phyloP scores from a whole-genome alignment of 2,797 vertebrate genomes.

The Etheostoma perlongum region DNA sequence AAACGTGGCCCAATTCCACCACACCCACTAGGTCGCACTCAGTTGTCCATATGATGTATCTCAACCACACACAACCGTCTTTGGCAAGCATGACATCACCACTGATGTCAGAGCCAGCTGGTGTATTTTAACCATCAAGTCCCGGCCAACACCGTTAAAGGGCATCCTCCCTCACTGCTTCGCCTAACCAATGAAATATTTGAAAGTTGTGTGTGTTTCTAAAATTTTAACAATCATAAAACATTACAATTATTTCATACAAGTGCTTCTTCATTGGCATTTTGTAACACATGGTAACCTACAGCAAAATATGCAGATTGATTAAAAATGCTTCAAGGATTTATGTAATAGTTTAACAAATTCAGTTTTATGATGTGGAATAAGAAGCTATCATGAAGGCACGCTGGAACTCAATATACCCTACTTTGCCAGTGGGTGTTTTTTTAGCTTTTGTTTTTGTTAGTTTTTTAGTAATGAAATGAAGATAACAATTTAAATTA shows the following conservation, averaged over 20 bases:
- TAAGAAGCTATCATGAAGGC: slow-evolving; percentile 14
- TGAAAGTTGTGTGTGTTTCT: slow-evolving; percentile 64
- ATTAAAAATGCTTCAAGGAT: slow-evolving; percentile 6
- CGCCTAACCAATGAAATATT: slow-evolving; percentile 58
- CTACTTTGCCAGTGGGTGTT: background rate
- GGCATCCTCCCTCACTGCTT: slow-evolving; percentile 57
- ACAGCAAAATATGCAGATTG: background rate
- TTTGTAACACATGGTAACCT: slow-evolving; percentile 5
- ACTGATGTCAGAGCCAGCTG: slow-evolving; percentile 77
- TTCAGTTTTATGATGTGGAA: slow-evolving; percentile 5
- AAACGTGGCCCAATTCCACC: slow-evolving; percentile 37
- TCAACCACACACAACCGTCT: slow-evolving; percentile 28
- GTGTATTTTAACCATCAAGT: slow-evolving; percentile 21
- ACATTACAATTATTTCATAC: slow-evolving; percentile 20
- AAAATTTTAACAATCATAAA: slow-evolving; percentile 52
- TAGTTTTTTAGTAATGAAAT: slow-evolving; percentile 14
- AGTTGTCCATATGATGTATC: slow-evolving; percentile 46
- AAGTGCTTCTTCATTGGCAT: background rate
- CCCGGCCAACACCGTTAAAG: slow-evolving; percentile 51
- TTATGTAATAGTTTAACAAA: slow-evolving; percentile 11
- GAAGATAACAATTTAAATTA: slow-evolving; percentile 27
- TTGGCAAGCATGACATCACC: slow-evolving; percentile 77
- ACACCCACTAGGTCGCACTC: slow-evolving; percentile 29
- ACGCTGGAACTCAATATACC: background rate
- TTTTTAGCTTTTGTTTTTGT: background rate